Base-by-base conservation (phyloP, 2,888 invertebrate species). In the Choreutis nemorana region DNA sequence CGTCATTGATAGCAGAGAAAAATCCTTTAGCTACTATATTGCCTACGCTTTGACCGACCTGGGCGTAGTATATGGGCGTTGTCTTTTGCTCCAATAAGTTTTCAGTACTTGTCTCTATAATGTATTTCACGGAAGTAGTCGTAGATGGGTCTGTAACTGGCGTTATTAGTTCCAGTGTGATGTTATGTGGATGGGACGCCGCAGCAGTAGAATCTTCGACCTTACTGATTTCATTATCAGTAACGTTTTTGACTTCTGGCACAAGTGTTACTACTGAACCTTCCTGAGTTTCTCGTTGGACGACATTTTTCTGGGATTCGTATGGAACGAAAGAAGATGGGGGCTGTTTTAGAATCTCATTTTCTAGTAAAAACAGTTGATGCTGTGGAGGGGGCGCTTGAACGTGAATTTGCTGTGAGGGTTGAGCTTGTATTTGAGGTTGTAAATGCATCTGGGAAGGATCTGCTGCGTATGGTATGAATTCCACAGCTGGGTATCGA, bases 1-100 rank as follows among this genome's bases (percentile, higher is more conserved):
- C 80, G 37, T 81, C 86, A 8, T 86, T 85, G 15, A 87, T 59
- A 1, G 84, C 81, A 1, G 86, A 78, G 41, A 83, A 87, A 40
- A 82, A 72, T 1, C 70, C 71, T 37, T 63, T 66, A 1, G 73
- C 66, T 22, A 71, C 54, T 21, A 60, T 55, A 37, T 56, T 59
- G 1, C 64, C 70, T 3, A 70, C 58, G 24, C 57, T 66, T 50
- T 64, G 70, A 10, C 71, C 71, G 0, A 79, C 58, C 46, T 81
- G 80, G 4, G 77, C 67, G 30, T 79, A 80, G 36, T 79, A 82
- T 23, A 81, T 62, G 0, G 81, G 71, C 7, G 68, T 39, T 3
- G 15, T 26, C 15, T 26, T 26, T 14, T 26, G 26, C 3, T 26
- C 26, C 5, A n/a, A n/a, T n/a, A 47, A 43, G 22, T 54, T 10